These are phyloP conservation scores for Acleris emargana DNA, from an alignment of 2,888 invertebrate genomes.

Conservation along the genomic window DNA sequence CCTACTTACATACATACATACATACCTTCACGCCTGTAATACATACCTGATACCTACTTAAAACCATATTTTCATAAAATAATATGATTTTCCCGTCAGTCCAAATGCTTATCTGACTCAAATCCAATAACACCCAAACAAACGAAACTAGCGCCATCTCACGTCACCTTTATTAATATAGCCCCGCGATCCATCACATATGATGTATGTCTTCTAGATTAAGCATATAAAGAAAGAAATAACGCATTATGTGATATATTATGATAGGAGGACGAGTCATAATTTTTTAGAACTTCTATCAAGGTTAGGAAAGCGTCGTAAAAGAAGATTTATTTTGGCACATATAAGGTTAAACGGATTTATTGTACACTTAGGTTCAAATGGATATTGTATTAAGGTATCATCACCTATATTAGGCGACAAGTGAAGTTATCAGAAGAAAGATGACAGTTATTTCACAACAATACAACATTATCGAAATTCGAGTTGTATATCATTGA, in stretches of 20 bases:
- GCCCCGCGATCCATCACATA: constrained; percentile 27
- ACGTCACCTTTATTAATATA: constrained; percentile 27
- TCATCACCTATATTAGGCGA: too few relatives aligned
- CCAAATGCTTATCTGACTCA: background rate
- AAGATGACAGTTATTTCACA: too few relatives aligned
- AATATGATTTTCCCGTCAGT: too few relatives aligned
- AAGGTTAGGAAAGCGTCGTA: constrained; percentile 18
- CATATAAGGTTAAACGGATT: constrained; percentile 9
- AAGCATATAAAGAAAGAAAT: constrained; percentile 19
- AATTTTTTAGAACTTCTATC: constrained; percentile 22
- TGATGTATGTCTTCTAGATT: constrained; percentile 28
- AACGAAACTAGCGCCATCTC: constrained; percentile 12
- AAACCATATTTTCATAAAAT: too few relatives aligned
- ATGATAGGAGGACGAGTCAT: constrained; percentile 10
- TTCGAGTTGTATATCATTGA: too few relatives aligned
- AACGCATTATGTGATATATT: constrained; percentile 10
- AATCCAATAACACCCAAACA: constrained; percentile 7
- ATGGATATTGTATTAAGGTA: background rate
- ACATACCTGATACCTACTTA: too few relatives aligned
- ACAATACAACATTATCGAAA: too few relatives aligned
- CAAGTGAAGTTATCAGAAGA: too few relatives aligned
- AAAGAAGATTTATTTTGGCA: constrained; percentile 15
- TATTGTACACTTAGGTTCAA: constrained; percentile 16
- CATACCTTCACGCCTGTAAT: too few relatives aligned
- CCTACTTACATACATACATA: too few relatives aligned